Percentiles rank a stretch among this genome's conserved stretches.
phyloP scores from a whole-genome alignment of 1,140 invertebrate genomes.

The Hyposmocoma kahamanoa region DNA sequence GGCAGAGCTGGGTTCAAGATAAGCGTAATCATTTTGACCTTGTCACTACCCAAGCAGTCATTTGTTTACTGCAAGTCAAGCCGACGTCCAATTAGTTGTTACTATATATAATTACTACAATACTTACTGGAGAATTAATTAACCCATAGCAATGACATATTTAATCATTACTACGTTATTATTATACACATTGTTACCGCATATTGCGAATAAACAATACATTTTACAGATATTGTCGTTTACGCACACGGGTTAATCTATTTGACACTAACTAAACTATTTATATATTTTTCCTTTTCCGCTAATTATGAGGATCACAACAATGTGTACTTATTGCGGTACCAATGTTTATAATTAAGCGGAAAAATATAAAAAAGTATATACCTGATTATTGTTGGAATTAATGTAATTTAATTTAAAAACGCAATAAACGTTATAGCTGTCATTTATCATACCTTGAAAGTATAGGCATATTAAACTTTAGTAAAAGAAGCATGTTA shows the following conservation, averaged over 20 bases:
- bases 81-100: conserved; percentile 1
- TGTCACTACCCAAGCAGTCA: background rate
- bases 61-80: background rate
- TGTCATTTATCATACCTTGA: background rate
- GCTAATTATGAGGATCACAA: too few relatives aligned
- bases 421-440: too few relatives aligned
- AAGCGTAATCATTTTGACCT: conserved; percentile 6
- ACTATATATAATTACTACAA: background rate
- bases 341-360: too few relatives aligned
- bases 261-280: background rate
- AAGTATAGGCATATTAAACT: background rate
- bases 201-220: background rate
- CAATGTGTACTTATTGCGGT: too few relatives aligned
- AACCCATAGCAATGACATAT: too few relatives aligned
- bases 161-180: background rate
- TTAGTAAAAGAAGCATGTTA: background rate
- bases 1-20: conserved; percentile 3
- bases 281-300: background rate
- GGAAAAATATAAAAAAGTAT: too few relatives aligned
- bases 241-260: background rate
- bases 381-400: too few relatives aligned
- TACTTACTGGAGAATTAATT: conserved; percentile 1
- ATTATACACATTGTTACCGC: background rate
- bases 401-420: too few relatives aligned
- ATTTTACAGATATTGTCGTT: background rate